A percentile compares a stretch with the other conserved stretches of the same genome.
phyloP scores from a whole-genome alignment of 2,888 invertebrate species.

The Furcula furcula region DNA sequence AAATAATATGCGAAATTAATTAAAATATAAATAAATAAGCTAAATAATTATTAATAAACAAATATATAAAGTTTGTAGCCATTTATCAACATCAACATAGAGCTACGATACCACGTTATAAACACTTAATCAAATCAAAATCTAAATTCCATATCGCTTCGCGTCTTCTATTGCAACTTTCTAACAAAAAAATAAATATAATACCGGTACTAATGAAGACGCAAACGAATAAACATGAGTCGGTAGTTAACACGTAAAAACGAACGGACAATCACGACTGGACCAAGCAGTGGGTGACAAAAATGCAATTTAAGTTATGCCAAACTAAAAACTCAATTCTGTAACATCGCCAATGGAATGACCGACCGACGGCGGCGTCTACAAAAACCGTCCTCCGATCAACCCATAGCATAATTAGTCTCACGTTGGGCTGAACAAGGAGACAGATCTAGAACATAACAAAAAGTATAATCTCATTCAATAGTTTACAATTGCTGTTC shows the following conservation, averaged over 20 bases:
- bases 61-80: too few species aligned
- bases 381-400: conserved; percentile 61
- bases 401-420: conserved; percentile 71
- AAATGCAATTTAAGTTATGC: conserved; percentile 78
- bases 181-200: conserved; percentile 36
- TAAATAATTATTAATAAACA: too few species aligned
- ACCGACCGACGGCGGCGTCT: conserved; percentile 22
- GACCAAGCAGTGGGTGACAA: conserved; percentile 65
- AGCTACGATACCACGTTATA: too few species aligned
- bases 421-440: conserved; percentile 58
- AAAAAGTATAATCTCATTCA: conserved; percentile 30
- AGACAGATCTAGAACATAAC: conserved; percentile 30
- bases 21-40: too few species aligned
- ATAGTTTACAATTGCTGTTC: conserved; percentile 47
- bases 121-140: conserved; percentile 27
- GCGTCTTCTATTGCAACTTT: conserved; percentile 38
- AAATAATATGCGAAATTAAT: too few species aligned
- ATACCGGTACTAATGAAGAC: conserved; percentile 65
- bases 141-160: conserved; percentile 39
- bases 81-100: conserved; percentile 9
- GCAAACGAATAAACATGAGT: conserved; percentile 63
- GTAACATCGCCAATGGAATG: conserved; percentile 53
- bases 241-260: conserved; percentile 59
- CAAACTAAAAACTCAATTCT: conserved; percentile 69
- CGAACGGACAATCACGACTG: conserved; percentile 42